phyloP scores from a whole-genome alignment of 1,140 invertebrate genomes.

The Penaeus chinensis region DNA sequence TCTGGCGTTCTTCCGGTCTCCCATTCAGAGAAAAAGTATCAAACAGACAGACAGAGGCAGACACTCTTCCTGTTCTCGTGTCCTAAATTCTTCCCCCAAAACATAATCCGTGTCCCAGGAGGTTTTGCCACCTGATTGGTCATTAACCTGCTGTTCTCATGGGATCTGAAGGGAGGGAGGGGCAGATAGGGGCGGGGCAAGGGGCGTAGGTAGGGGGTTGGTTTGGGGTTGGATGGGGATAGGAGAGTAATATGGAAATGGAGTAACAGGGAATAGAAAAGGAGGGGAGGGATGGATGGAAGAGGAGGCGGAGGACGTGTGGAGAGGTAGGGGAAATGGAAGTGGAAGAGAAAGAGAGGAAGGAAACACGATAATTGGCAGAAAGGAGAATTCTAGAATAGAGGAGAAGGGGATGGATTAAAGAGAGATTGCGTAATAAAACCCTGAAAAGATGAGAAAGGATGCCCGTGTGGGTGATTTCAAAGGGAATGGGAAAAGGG shows the following conservation, averaged over 20 bases:
- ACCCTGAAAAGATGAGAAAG: no score
- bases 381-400: no score
- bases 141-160: slow-evolving; percentile 36
- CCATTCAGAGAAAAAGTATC: no score
- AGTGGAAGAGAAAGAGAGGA: not conserved
- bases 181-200: not conserved
- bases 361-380: no score
- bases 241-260: not conserved
- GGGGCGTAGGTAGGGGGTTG: not conserved
- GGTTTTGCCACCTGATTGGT: slow-evolving; percentile 40
- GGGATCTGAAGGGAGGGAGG: slow-evolving; percentile 1
- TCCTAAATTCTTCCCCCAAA: not conserved
- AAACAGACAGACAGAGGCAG: not conserved
- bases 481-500: no score
- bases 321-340: not conserved
- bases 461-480: no score
- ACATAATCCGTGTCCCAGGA: slow-evolving; percentile 36
- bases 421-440: no score
- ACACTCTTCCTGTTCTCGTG: not conserved
- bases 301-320: not conserved
- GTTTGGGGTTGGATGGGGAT: not conserved
- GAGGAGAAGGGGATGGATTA: no score
- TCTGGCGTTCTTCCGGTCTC: no score
- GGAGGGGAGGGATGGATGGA: not conserved
- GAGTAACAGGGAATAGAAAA: not conserved